These are phyloP conservation scores for Protaetia brevitarsis DNA, from an alignment of 1,140 invertebrate species.

Conservation along the genomic window DNA sequence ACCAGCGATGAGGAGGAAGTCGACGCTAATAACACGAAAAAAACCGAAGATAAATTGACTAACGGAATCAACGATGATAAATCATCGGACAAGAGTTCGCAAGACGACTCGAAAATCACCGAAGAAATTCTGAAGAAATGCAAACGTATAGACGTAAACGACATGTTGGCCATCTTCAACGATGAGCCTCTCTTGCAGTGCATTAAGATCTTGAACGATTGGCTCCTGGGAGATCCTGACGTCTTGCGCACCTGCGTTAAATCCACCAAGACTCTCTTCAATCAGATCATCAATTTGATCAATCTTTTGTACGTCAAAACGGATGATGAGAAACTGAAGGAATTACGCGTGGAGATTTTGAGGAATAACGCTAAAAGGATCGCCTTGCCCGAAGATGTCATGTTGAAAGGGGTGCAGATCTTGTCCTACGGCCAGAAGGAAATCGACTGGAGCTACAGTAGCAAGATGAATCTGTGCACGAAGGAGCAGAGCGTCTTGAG, in stretches of 20 bases:
- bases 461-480: conserved; percentile 56
- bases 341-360: conserved; percentile 39
- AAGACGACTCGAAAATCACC: conserved; percentile 27
- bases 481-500: conserved; percentile 67
- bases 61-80: background rate
- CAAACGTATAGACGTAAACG: conserved; percentile 51
- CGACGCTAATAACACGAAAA: conserved; percentile 23
- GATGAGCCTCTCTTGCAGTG: conserved; percentile 55
- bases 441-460: conserved; percentile 63
- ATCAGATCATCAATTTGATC: conserved; percentile 57
- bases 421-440: conserved; percentile 63
- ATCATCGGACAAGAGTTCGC: conserved; percentile 9
- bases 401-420: conserved; percentile 65
- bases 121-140: conserved; percentile 45
- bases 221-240: conserved; percentile 59
- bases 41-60: background rate
- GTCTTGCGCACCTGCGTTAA: conserved; percentile 61
- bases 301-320: conserved; percentile 60
- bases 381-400: conserved; percentile 69
- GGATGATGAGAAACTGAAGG: conserved; percentile 46
- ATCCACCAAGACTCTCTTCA: conserved; percentile 57
- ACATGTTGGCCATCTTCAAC: conserved; percentile 52
- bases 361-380: conserved; percentile 56
- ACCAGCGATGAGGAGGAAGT: conserved; percentile 44
- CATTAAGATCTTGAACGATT: conserved; percentile 66